Percentiles rank a stretch among this genome's conserved stretches.
These are phyloP conservation scores for Micrasema minimum DNA, from an alignment of 1,140 invertebrate genomes.

Conservation along the genomic window DNA sequence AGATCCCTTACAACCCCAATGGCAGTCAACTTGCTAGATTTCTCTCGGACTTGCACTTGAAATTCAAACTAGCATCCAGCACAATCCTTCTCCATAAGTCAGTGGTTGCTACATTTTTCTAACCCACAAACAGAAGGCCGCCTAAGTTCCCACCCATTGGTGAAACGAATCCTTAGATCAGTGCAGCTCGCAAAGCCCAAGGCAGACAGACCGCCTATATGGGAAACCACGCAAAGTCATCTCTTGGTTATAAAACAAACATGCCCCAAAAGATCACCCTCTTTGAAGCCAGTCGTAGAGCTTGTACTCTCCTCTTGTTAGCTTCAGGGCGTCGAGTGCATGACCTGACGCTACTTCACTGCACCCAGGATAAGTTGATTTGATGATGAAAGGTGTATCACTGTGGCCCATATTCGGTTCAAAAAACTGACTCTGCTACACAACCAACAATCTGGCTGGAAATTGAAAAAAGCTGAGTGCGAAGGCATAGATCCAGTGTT, in stretches of 20 bases:
- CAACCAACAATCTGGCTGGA: constrained; percentile 55
- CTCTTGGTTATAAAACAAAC: not conserved
- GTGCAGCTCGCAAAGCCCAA: not conserved
- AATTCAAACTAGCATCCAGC: not conserved
- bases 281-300: too few relatives aligned
- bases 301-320: not conserved
- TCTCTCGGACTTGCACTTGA: not conserved
- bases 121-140: not conserved
- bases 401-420: constrained; percentile 56
- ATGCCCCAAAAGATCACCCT: too few relatives aligned
- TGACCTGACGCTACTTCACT: not conserved
- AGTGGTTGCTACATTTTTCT: not conserved
- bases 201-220: not conserved
- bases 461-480: constrained; percentile 26
- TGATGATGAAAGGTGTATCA: not conserved
- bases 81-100: constrained; percentile 5
- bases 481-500: constrained; percentile 1
- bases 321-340: not conserved
- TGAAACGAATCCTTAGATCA: not conserved
- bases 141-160: constrained; percentile 1
- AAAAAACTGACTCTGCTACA: constrained; percentile 51
- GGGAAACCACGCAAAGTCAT: not conserved
- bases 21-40: not conserved
- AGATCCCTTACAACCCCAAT: not conserved
- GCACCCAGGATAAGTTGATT: not conserved